phyloP scores from a whole-genome alignment of 2,113 vertebrate genomes.

The Gadus macrocephalus region DNA sequence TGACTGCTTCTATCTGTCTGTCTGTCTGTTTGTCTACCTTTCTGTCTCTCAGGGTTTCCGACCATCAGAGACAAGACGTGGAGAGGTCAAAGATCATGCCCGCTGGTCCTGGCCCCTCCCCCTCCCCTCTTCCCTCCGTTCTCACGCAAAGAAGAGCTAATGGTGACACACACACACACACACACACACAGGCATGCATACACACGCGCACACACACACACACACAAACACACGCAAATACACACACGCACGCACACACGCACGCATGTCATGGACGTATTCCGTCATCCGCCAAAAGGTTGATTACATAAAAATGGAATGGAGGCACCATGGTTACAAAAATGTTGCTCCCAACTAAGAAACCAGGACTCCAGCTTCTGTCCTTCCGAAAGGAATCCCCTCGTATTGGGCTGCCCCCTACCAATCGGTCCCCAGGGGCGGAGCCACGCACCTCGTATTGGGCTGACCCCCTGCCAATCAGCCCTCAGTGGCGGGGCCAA shows the following conservation, averaged over 20 bases:
- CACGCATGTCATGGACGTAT: not conserved
- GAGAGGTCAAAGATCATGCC: slow-evolving; percentile 13
- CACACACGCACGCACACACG: slow-evolving; percentile 1
- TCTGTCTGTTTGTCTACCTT: not conserved
- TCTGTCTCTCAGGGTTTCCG: slow-evolving; percentile 26
- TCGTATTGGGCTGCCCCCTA: no score
- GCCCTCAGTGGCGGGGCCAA: no score
- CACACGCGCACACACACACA: not conserved
- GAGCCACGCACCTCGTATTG: no score
- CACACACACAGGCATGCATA: not conserved
- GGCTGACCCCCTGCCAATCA: no score
- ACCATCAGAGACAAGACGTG: slow-evolving; percentile 11
- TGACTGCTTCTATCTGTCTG: not conserved
- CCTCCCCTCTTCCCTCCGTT: slow-evolving; percentile 56
- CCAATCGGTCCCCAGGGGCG: no score
- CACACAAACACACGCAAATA: no score
- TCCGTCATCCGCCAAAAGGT: no score
- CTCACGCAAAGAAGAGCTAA: slow-evolving; percentile 39
- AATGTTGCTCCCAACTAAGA: no score
- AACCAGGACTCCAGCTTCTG: no score
- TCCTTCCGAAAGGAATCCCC: no score
- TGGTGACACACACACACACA: slow-evolving; percentile 29
- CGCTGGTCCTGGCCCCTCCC: slow-evolving; percentile 50
- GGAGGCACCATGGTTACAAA: no score
- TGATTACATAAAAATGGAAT: no score